Base-by-base conservation (phyloP, 2,797 vertebrate species). In the Tenualosa ilisha region DNA sequence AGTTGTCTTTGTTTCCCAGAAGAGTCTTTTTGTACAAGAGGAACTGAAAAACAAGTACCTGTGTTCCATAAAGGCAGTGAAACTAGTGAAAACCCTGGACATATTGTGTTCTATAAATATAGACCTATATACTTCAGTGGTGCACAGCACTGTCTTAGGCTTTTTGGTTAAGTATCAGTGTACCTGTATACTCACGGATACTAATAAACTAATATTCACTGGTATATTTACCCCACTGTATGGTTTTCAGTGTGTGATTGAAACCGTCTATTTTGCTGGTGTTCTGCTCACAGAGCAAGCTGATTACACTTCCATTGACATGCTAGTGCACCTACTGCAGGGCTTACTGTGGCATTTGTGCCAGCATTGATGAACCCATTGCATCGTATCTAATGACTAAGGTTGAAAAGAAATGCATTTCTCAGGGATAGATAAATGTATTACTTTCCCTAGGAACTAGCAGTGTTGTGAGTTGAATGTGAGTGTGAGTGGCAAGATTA, bases 1-100 rank as follows among this genome's bases (percentile, higher is more conserved):
- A 40, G 72, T 79, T 22, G 1, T 46, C 40, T 79, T 46, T 46
- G 17, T 15, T 79, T 79, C 72, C 72, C 72, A 79, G 40, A 79
- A 79, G 6, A 20, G 40, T 20, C 15, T 79, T 12, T 37, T 72
- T 37, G 26, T 37, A 3, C 3, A 40, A 72, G 72, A 46, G 72
- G 72, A 79, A 79, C 72, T 6, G 72, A 79, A 46, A 68, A 79
- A 22, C 8, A 46, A 7, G 20, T 79, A 79, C 72, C 72, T 79
- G 72, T 22, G 40, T 79, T 79, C 72, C 72, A 43, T 79, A 79
- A 61, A 37, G 72, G 72, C 72, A 79, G 37, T 79, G 72, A 79
- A 79, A 79, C 72, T 79, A 79, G 40, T 46, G 20, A 79, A 79
- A 79, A 79, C 46, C 72, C 72, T 79, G 72, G 72, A 79, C 72